Evolutionary conservation across 2,888 invertebrate genomes (phyloP), one percentile per base, ranked within the genome.

Genomic region (Morpho achilles): DNA sequence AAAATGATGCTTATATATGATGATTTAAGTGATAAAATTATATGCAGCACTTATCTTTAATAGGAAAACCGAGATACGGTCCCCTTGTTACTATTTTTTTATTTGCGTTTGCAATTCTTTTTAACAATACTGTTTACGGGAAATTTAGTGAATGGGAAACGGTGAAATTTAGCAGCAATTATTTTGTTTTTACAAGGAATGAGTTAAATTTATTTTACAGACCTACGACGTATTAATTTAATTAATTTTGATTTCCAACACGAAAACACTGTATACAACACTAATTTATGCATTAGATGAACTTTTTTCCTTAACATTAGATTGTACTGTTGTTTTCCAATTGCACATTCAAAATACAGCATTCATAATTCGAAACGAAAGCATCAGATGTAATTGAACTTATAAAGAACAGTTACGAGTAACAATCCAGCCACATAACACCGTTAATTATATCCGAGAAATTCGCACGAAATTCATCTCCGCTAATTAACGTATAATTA

Each of bases 41-140:
- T 40, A 45, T 55, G 56, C 53, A 60, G 40, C 44, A 51, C 54
- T 50, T 59, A 59, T 56, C 61, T 50, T 69, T 76, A 74, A 69
- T 74, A 65, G 71, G 70, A 75, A 77, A 80, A 76, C 74, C 72
- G 70, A 74, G 77, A 77, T 79, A 79, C 50, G 54, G 58, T 53
- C 46, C 60, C 63, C 52, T 64, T 63, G 61, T 65, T 60, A 58
- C 52, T 48, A 49, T 50, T 65, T 60, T 16, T 54, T 53, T 59
- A 45, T 58, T 58, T 51, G 44, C 42, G 40, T 53, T 53, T 64
- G 64, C 53, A 56, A 60, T 62, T 64, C 65, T 62, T 56, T 64
- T 53, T 63, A 32, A 32, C 32, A 32, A 32, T 32, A 32, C 1
- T 32, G 32, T 32, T 32, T 5, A 32, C 32, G 32, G 32, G 32